Evolutionary conservation across 1,140 invertebrate species (phyloP).

Genomic region (Sipha flava): DNA sequence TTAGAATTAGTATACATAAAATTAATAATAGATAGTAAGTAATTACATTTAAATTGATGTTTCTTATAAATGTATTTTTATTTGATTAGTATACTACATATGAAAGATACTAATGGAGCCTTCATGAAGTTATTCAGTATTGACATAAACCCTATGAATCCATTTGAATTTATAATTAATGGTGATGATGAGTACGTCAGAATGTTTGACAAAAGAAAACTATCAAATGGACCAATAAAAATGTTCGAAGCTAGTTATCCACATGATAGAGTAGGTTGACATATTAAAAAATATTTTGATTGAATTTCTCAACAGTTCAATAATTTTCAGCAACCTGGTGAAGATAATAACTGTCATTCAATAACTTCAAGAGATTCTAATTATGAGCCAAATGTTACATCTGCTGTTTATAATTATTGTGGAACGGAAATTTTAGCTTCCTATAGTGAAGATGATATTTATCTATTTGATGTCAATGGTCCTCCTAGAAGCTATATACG

Average conservation of each 20-base stretch:
- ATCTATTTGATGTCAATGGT: conserved; percentile 68
- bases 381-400: conserved; percentile 62
- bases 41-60: not conserved
- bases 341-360: accelerated
- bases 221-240: conserved; percentile 44
- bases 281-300: not conserved
- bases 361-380: too few species aligned
- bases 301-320: not conserved
- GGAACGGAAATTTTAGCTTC: conserved; percentile 83
- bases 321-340: not conserved
- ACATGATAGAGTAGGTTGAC: not conserved
- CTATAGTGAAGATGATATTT: conserved; percentile 90
- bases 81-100: not conserved
- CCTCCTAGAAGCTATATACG: conserved; percentile 57
- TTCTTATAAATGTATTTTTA: not conserved
- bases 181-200: conserved; percentile 54
- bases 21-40: not conserved
- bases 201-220: conserved; percentile 63
- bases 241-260: conserved; percentile 48
- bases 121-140: conserved; percentile 67
- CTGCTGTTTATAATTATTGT: conserved; percentile 83
- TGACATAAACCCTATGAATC: conserved; percentile 67
- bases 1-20: not conserved
- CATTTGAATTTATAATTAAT: conserved; percentile 70
- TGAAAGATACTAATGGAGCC: not conserved